Percentiles rank a stretch among this genome's conserved stretches.
Evolutionary conservation across 2,888 invertebrate species (phyloP).

Genomic region (Drosophila picticornis): DNA sequence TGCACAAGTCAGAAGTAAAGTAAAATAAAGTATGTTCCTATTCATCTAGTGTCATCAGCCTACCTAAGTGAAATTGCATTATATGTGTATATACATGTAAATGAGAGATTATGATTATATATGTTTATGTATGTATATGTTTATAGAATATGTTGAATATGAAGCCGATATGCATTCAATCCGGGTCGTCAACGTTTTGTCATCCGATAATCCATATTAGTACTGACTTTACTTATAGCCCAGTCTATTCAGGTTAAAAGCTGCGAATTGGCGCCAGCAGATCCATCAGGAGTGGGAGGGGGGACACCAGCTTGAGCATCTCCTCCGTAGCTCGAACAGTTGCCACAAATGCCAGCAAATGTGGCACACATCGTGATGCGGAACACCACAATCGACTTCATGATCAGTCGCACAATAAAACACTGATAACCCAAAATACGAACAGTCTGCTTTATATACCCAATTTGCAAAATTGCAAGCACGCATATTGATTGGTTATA

Average conservation of each 20-base stretch:
- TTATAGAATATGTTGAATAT: background rate
- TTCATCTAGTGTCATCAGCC: slow-evolving; percentile 53
- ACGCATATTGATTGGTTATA: slow-evolving; percentile 17
- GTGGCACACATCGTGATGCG: slow-evolving; percentile 39
- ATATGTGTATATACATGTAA: slow-evolving; percentile 10
- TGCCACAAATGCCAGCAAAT: slow-evolving; percentile 21
- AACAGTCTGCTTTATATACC: slow-evolving; percentile 19
- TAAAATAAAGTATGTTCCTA: slow-evolving; percentile 14
- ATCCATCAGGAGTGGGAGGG: slow-evolving; percentile 25
- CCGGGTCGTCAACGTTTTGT: slow-evolving; percentile 21
- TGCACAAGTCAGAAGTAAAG: slow-evolving; percentile 8
- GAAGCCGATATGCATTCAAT: background rate
- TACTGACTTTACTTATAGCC: slow-evolving; percentile 28
- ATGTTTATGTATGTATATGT: background rate
- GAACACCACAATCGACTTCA: slow-evolving; percentile 53
- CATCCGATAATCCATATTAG: slow-evolving; percentile 2
- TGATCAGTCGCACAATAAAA: slow-evolving; percentile 28
- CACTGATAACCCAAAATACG: slow-evolving; percentile 10
- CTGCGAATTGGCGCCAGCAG: slow-evolving; percentile 63
- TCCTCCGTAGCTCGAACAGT: slow-evolving; percentile 47
- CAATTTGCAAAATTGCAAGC: slow-evolving; percentile 13
- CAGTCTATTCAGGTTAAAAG: slow-evolving; percentile 30
- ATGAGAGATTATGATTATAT: slow-evolving; percentile 6
- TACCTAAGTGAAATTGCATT: slow-evolving; percentile 38
- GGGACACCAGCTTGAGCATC: slow-evolving; percentile 19